Base-by-base conservation (phyloP, 2,888 invertebrate species). In the Lypha dubia region DNA sequence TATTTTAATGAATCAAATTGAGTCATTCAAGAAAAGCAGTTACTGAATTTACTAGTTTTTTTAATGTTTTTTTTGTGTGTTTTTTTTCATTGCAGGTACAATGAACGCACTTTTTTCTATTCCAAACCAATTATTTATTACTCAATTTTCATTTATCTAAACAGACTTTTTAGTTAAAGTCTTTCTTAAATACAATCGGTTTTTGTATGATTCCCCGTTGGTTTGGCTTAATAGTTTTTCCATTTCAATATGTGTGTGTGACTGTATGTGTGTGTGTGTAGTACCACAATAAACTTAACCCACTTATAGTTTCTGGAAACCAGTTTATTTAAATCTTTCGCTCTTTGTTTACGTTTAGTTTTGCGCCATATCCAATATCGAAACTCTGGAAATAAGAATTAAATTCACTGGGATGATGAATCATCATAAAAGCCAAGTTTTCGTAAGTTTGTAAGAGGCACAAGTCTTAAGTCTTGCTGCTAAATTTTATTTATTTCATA, bases 341-440 rank as follows among this genome's bases (percentile, higher is more conserved):
- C 63, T 74, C 41, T 62, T 68, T 51, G 41, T 68, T 60, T 53
- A 56, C 49, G 53, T 68, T 63, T 24, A 24, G 44, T 63, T 63
- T 65, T 73, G 74, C 53, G 71, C 71, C 79, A 71, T 63, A 71
- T 71, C n/a, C 63, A 65, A 68, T 79, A 62, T 32, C 63, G 1
- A 38, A 67, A 67, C 9, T 67, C 53, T 67, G 56, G 3, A 17
- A 24, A 17, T 22, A 35, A 28, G 38, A 32, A 24, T 8, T 44
- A 8, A 71, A 65, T 22, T 77, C 35, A 62, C 22, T 68, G 32
- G 5, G 38, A 60, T 51, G 13, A 84, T 80, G 84, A 83, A 53
- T 83, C 83, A 83, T 83, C 83, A 28, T 22, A 75, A 76, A 65
- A 75, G 71, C 65, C 84, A 67, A 73, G 75, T 71, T 70, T 24